Conservation (phyloP, 2,888 invertebrate species). For the Pandemis heparana region DNA sequence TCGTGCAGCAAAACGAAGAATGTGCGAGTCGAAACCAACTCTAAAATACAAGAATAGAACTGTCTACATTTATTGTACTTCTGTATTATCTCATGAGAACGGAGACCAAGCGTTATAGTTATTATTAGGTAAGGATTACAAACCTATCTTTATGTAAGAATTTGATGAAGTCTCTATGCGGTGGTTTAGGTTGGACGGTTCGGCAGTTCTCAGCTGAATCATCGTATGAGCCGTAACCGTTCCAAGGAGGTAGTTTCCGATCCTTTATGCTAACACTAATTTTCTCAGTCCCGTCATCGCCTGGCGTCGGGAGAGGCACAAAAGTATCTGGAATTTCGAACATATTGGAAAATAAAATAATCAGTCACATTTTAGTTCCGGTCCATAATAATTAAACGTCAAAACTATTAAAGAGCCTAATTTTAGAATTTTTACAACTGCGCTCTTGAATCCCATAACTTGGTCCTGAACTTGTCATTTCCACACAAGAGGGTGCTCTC, state of each 20-base stretch:
- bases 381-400: not conserved
- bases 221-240: slow-evolving; percentile 95
- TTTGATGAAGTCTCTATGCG: slow-evolving; percentile 91
- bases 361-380: too few relatives aligned
- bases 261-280: slow-evolving; percentile 64
- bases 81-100: not conserved
- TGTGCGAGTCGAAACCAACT: slow-evolving; percentile 90
- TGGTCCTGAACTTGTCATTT: too few relatives aligned
- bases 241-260: slow-evolving; percentile 92
- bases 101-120: too few relatives aligned
- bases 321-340: slow-evolving; percentile 85
- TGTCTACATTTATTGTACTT: not conserved
- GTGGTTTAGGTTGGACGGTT: slow-evolving; percentile 91
- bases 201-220: slow-evolving; percentile 96
- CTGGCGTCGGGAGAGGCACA: slow-evolving; percentile 84
- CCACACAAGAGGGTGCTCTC: too few relatives aligned
- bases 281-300: slow-evolving; percentile 60
- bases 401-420: not conserved
- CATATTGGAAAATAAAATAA: not conserved
- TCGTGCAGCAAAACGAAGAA: slow-evolving; percentile 92
- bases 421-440: too few relatives aligned
- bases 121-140: not conserved
- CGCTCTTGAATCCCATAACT: too few relatives aligned
- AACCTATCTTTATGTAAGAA: slow-evolving; percentile 92
- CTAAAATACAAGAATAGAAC: slow-evolving; percentile 66